These are phyloP conservation scores for Sarcophaga caerulescens DNA, from an alignment of 2,888 invertebrate species.

Conservation along the genomic window DNA sequence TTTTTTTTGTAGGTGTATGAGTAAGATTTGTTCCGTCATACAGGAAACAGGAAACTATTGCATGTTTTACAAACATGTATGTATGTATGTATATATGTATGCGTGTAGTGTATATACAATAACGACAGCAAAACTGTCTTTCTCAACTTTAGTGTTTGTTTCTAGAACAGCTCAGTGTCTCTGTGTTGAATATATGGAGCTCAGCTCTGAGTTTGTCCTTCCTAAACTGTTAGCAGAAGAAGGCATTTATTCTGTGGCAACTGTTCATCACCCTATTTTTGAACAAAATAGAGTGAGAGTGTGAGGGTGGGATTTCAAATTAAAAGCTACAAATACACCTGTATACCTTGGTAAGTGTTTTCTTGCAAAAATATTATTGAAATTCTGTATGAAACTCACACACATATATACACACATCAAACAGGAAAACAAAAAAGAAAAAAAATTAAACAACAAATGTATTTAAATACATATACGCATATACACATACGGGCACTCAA, in stretches of 20 bases:
- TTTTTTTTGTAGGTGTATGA: not conserved
- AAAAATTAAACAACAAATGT: not conserved
- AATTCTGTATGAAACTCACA: not conserved
- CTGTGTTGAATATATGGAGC: not conserved
- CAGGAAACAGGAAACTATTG: slow-evolving; percentile 39
- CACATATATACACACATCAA: not conserved
- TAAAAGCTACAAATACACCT: not conserved
- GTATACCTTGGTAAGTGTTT: not conserved
- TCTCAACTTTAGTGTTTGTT: too few relatives aligned
- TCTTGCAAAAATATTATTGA: not conserved
- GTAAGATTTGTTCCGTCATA: not conserved
- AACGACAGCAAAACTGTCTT: too few relatives aligned
- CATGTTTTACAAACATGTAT: not conserved
- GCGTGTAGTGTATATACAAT: too few relatives aligned
- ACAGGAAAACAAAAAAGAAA: not conserved
- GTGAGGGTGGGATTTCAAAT: not conserved
- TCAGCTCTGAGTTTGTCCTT: not conserved
- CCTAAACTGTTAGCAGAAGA: slow-evolving; percentile 1
- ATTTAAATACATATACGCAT: not conserved
- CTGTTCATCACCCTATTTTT: too few relatives aligned
- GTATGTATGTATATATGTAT: not conserved
- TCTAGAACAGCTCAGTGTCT: not conserved
- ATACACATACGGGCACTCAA: not conserved
- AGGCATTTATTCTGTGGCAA: not conserved
- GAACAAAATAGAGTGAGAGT: too few relatives aligned